phyloP scores from a whole-genome alignment of 2,797 vertebrate genomes.

The Etheostoma nigrum region DNA sequence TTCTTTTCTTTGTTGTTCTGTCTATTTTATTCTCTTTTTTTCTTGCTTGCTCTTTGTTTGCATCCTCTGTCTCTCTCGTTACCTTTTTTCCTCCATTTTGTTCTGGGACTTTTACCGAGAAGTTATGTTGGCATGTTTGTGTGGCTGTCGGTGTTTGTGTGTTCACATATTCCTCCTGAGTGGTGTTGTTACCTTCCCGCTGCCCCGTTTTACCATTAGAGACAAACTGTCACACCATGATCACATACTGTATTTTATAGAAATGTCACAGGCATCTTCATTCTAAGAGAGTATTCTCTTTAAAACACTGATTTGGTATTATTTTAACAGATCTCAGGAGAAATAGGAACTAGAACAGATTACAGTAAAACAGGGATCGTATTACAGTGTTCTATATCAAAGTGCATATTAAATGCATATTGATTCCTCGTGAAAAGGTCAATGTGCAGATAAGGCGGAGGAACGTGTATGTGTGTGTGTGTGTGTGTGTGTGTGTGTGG shows the following conservation, averaged over 20 bases:
- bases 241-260: not conserved
- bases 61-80: not conserved
- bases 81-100: constrained; percentile 64
- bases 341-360: not conserved
- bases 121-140: constrained; percentile 31
- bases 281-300: not conserved
- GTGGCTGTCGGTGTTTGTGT: not conserved
- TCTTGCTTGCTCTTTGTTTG: not conserved
- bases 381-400: not conserved
- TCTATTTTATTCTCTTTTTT: not conserved
- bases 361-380: not conserved
- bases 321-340: not conserved
- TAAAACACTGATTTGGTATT: not conserved
- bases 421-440: not conserved
- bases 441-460: constrained; percentile 5
- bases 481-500: too few relatives aligned
- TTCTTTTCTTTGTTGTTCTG: not conserved
- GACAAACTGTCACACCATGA: not conserved
- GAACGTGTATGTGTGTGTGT: not conserved
- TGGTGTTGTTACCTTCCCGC: constrained; percentile 19
- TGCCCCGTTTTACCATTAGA: constrained; percentile 1
- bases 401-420: not conserved
- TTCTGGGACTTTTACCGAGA: constrained; percentile 44
- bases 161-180: constrained; percentile 27
- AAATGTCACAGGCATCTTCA: not conserved